These are phyloP conservation scores for Gymnorhina tibicen DNA, from an alignment of 2,113 vertebrate genomes.

Conservation along the genomic window DNA sequence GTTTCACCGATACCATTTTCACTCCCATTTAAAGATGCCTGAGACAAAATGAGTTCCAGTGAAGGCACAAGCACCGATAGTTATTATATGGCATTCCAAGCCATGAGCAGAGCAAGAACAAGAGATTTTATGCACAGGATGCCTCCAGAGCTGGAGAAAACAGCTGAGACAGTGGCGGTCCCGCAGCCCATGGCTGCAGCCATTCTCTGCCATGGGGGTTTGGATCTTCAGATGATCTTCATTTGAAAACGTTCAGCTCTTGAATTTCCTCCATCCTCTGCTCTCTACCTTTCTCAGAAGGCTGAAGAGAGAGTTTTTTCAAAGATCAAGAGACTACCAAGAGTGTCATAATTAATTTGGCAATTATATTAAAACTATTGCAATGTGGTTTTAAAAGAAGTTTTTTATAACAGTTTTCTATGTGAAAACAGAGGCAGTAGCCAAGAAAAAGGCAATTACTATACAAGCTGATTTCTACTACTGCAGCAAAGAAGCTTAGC, in stretches of 20 bases:
- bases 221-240: neutral
- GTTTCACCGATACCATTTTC: neutral
- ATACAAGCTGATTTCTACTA: neutral
- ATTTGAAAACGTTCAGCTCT: neutral
- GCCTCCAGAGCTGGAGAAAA: neutral
- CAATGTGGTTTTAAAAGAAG: neutral
- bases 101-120: neutral
- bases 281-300: neutral
- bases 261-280: neutral
- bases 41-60: conserved; percentile 10
- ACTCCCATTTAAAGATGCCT: neutral
- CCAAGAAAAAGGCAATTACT: neutral
- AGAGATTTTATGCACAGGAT: neutral
- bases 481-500: neutral
- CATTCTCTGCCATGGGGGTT: accelerated
- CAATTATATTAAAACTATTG: neutral
- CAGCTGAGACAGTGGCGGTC: accelerated
- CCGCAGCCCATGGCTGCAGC: neutral
- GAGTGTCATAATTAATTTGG: neutral
- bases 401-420: neutral
- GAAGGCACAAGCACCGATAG: neutral
- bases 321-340: neutral
- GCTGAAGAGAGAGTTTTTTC: neutral
- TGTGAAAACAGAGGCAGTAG: neutral
- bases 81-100: neutral